Conservation (phyloP, 2,113 vertebrate species). For the Ictalurus punctatus region DNA sequence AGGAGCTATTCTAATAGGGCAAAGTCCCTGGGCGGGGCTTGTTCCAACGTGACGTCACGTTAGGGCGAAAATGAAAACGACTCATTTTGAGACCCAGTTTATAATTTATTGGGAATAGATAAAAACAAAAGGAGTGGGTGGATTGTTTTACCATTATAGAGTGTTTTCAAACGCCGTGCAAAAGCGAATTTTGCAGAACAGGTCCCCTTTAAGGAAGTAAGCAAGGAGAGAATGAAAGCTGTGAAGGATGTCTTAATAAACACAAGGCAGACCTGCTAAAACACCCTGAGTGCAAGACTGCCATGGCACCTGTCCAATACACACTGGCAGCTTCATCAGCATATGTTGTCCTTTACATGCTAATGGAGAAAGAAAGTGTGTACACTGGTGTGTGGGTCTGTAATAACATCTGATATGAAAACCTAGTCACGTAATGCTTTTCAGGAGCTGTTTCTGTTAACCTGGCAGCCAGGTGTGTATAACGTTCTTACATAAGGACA, state of each 20-base stretch:
- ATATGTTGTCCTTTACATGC: conserved; percentile 31
- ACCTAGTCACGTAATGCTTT: not conserved
- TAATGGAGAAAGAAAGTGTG: conserved; percentile 4
- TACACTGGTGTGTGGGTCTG: not conserved
- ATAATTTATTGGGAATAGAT: too few relatives aligned
- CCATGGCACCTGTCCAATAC: conserved; percentile 13
- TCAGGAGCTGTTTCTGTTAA: not conserved
- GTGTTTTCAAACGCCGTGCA: too few relatives aligned
- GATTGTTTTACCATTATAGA: too few relatives aligned
- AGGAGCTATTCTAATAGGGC: too few relatives aligned
- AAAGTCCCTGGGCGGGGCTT: too few relatives aligned
- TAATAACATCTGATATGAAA: not conserved
- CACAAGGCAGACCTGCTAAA: not conserved
- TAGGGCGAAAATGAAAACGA: too few relatives aligned
- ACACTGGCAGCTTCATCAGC: conserved; percentile 32
- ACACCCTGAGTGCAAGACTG: not conserved
- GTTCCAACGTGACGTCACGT: too few relatives aligned
- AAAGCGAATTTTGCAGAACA: too few relatives aligned
- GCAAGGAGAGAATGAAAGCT: not conserved
- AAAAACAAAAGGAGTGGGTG: too few relatives aligned
- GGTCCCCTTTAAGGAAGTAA: not conserved
- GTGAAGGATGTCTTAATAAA: conserved; percentile 27
- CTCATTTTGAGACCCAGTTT: too few relatives aligned
- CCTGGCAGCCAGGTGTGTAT: not conserved
- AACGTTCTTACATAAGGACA: not conserved